phyloP scores from a whole-genome alignment of 2,888 invertebrate genomes.

The Archips xylosteana region DNA sequence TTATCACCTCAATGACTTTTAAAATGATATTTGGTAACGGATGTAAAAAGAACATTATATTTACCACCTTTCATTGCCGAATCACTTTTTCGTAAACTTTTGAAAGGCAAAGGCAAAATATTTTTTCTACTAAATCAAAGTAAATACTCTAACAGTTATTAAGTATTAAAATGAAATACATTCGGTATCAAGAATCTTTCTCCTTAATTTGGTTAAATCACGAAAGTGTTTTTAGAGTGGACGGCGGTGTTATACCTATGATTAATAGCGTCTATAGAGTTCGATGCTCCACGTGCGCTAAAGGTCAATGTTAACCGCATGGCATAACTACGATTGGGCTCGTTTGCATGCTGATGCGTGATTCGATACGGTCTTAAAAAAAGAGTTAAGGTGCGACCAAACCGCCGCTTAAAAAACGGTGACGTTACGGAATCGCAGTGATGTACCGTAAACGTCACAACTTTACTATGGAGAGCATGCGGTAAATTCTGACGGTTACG shows the following conservation, averaged over 20 bases:
- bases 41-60: neutral
- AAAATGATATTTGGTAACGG: neutral
- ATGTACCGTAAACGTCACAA: too few relatives aligned
- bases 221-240: constrained; percentile 15
- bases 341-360: constrained; percentile 13
- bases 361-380: constrained; percentile 1
- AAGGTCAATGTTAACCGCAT: constrained; percentile 49
- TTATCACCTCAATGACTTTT: constrained; percentile 1
- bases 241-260: constrained; percentile 23
- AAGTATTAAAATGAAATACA: neutral
- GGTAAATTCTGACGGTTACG: too few relatives aligned
- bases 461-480: too few relatives aligned
- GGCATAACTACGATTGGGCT: constrained; percentile 34
- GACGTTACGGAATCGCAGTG: too few relatives aligned
- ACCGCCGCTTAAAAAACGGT: too few relatives aligned
- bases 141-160: neutral
- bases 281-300: constrained; percentile 43
- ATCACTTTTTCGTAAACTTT: neutral
- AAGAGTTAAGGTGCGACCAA: too few relatives aligned
- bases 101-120: too few relatives aligned
- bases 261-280: constrained; percentile 29
- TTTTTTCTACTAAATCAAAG: too few relatives aligned
- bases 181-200: constrained; percentile 1
- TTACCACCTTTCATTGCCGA: neutral
- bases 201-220: constrained; percentile 18